phyloP scores from a whole-genome alignment of 2,797 vertebrate genomes.

The Notolepis coatsorum region DNA sequence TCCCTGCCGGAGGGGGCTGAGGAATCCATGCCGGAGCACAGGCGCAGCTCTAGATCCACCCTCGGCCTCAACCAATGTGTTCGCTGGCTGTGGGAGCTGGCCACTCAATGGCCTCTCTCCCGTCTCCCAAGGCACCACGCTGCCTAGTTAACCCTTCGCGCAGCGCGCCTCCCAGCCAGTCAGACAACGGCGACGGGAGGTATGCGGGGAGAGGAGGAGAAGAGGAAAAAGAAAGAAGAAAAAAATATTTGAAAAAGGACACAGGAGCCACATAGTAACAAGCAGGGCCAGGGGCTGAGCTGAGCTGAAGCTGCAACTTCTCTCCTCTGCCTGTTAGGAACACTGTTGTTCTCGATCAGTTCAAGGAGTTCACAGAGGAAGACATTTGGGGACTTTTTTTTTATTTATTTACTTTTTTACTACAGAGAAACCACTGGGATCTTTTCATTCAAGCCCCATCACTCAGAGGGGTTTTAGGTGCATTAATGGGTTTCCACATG shows the following conservation, averaged over 20 bases:
- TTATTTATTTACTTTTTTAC: background rate
- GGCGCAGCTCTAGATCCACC: slow-evolving; percentile 87
- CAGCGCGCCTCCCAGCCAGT: slow-evolving; percentile 20
- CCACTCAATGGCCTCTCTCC: slow-evolving; percentile 83
- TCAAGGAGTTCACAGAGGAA: no score
- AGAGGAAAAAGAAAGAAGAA: no score
- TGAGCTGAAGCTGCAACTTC: slow-evolving; percentile 15
- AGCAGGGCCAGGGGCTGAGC: slow-evolving; percentile 15
- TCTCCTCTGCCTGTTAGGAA: background rate
- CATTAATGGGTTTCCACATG: no score
- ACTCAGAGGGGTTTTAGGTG: no score
- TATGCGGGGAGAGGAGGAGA: no score
- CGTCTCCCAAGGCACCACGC: slow-evolving; percentile 68
- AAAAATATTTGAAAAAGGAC: no score
- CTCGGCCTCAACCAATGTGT: slow-evolving; percentile 91
- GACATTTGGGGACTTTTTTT: no score
- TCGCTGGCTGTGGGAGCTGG: slow-evolving; percentile 78
- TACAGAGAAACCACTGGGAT: background rate
- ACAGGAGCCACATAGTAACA: slow-evolving; percentile 33
- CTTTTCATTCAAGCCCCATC: no score
- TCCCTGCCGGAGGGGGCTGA: slow-evolving; percentile 42
- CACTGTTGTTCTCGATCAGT: slow-evolving; percentile 11
- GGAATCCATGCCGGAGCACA: slow-evolving; percentile 83
- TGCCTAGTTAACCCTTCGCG: slow-evolving; percentile 68
- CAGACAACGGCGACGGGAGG: slow-evolving; percentile 34